Evolutionary conservation across 2,113 vertebrate genomes (phyloP).

Genomic region (Ancistrus triradiatus): DNA sequence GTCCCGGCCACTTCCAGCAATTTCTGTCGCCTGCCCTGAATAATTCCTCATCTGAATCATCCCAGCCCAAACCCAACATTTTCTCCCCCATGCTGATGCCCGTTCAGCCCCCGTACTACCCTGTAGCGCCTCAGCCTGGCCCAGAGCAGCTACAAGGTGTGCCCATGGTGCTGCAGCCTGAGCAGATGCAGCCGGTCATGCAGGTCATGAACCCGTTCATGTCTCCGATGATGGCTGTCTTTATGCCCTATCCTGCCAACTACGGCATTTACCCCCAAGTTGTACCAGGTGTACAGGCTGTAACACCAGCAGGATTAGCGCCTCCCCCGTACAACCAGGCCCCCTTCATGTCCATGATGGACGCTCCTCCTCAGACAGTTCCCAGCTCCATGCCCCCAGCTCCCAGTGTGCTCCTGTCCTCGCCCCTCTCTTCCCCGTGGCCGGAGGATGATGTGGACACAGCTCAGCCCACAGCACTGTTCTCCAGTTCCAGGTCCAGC

Average conservation of each 20-base stretch:
- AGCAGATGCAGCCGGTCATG: constrained; percentile 50
- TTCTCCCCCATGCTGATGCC: constrained; percentile 53
- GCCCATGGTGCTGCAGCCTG: constrained; percentile 45
- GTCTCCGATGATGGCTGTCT: constrained; percentile 66
- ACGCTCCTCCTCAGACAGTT: constrained; percentile 19
- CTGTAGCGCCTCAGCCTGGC: constrained; percentile 46
- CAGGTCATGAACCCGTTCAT: constrained; percentile 59
- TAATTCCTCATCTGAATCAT: constrained; percentile 61
- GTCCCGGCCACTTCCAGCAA: constrained; percentile 42
- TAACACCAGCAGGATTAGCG: not conserved
- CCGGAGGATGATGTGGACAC: constrained; percentile 43
- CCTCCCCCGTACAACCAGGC: constrained; percentile 46
- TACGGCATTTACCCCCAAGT: constrained; percentile 56
- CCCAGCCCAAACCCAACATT: constrained; percentile 44
- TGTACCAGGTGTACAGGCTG: constrained; percentile 22
- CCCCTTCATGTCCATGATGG: constrained; percentile 41
- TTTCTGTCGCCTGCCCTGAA: constrained; percentile 40
- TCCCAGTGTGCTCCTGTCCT: constrained; percentile 5
- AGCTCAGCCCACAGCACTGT: constrained; percentile 40
- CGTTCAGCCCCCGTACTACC: constrained; percentile 51
- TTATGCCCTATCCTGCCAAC: constrained; percentile 68
- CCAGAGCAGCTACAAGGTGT: constrained; percentile 40
- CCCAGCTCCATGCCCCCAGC: constrained; percentile 43
- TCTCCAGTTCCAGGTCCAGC: constrained; percentile 76
- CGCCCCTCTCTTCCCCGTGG: constrained; percentile 27